These are phyloP conservation scores for Xenopus laevis DNA, from an alignment of 2,113 vertebrate species.

Conservation along the genomic window DNA sequence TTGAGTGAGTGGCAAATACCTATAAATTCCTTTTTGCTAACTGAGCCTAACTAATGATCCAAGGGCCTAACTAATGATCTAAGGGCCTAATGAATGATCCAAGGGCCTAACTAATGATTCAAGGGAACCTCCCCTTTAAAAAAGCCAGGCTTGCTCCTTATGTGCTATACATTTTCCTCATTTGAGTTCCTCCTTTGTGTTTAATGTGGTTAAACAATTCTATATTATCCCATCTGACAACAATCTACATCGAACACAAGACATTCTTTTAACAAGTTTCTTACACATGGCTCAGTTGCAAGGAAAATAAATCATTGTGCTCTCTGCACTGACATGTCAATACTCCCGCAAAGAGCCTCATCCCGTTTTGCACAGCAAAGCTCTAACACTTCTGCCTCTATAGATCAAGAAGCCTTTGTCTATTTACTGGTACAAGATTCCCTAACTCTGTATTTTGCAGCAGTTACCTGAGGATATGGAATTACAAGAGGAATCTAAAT, in stretches of 20 bases:
- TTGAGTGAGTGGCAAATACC: no score
- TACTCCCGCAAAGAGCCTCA: neutral
- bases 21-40: no score
- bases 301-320: constrained; percentile 19
- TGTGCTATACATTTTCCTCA: neutral
- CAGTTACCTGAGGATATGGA: no score
- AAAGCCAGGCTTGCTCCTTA: neutral
- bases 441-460: no score
- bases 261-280: constrained; percentile 2
- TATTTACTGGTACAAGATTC: no score
- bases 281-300: constrained; percentile 2
- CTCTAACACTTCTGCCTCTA: neutral
- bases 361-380: neutral
- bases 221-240: constrained; percentile 4
- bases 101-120: no score
- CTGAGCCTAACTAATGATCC: no score
- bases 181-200: neutral
- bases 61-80: no score
- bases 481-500: no score
- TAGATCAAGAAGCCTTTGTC: no score
- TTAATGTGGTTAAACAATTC: constrained; percentile 1
- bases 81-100: no score
- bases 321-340: constrained; percentile 7
- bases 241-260: neutral
- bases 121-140: no score